These are phyloP conservation scores for Rhopalosiphum maidis DNA, from an alignment of 1,140 invertebrate species.

Conservation along the genomic window DNA sequence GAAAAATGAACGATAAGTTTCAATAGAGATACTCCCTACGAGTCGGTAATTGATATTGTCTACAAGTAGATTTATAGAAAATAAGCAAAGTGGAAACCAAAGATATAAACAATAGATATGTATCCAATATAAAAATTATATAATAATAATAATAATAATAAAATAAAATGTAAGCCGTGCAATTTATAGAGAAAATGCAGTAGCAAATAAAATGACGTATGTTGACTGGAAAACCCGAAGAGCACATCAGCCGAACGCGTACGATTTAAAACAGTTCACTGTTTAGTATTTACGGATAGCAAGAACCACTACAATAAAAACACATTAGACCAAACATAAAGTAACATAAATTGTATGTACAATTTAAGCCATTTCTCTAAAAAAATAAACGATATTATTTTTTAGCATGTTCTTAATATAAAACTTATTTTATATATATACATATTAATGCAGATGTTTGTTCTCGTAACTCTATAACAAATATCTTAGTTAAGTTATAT, in stretches of 20 bases:
- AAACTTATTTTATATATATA: neutral
- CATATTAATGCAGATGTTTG: neutral
- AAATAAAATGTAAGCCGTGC: neutral
- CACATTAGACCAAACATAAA: neutral
- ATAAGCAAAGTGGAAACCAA: neutral
- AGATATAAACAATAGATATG: neutral
- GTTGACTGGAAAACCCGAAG: neutral
- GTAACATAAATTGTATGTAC: neutral
- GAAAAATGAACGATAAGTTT: neutral
- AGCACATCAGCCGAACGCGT: neutral
- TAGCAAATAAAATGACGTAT: neutral
- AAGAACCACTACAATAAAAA: neutral
- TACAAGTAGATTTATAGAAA: neutral
- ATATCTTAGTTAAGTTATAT: constrained; percentile 17
- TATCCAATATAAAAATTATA: neutral
- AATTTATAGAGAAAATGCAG: neutral
- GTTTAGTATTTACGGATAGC: neutral
- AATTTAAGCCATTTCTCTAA: neutral
- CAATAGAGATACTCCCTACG: neutral
- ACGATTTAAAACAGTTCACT: neutral
- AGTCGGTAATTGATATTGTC: neutral
- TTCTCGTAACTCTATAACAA: neutral
- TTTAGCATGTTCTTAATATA: neutral
- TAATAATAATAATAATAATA: neutral
- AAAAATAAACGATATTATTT: neutral